Percentiles rank a stretch among this genome's conserved stretches.
phyloP scores from a whole-genome alignment of 1,140 invertebrate genomes.

The Pseudomyrmex dendroicus region DNA sequence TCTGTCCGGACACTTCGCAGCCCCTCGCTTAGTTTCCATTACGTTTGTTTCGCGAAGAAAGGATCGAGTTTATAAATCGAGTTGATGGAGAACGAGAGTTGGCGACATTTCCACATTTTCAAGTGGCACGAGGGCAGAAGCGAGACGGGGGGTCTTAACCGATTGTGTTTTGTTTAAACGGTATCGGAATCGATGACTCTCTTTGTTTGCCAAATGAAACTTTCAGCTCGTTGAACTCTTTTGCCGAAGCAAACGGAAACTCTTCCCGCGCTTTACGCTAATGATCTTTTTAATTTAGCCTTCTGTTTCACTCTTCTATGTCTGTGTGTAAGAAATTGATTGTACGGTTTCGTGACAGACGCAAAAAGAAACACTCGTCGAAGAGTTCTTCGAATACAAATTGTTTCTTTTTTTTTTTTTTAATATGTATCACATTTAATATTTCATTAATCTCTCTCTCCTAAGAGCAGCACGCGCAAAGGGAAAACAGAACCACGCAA shows the following conservation, averaged over 20 bases:
- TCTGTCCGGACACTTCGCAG: not conserved
- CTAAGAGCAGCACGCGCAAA: not conserved
- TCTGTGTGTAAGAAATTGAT: too few relatives aligned
- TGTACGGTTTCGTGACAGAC: too few relatives aligned
- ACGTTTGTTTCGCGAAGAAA: conserved; percentile 15
- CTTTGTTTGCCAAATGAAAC: conserved; percentile 19
- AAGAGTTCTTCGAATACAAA: too few relatives aligned
- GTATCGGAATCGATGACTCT: conserved; percentile 11
- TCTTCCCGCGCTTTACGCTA: not conserved
- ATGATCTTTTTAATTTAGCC: conserved; percentile 21
- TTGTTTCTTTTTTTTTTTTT: too few relatives aligned
- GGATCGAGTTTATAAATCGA: conserved; percentile 35
- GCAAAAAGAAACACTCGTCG: too few relatives aligned
- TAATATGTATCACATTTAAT: too few relatives aligned
- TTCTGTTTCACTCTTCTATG: too few relatives aligned
- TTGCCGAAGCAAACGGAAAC: not conserved
- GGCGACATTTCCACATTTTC: conserved; percentile 29
- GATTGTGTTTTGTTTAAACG: conserved; percentile 43
- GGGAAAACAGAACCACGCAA: not conserved
- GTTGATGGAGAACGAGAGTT: conserved; percentile 5
- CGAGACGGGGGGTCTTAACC: not conserved
- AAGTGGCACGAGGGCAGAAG: not conserved
- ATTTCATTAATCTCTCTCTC: too few relatives aligned
- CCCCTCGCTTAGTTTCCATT: not conserved
- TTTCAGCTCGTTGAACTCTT: conserved; percentile 26